Evolutionary conservation across 2,888 invertebrate genomes (phyloP), one percentile per base, ranked within the genome.

Genomic region (Melinaea menophilus): DNA sequence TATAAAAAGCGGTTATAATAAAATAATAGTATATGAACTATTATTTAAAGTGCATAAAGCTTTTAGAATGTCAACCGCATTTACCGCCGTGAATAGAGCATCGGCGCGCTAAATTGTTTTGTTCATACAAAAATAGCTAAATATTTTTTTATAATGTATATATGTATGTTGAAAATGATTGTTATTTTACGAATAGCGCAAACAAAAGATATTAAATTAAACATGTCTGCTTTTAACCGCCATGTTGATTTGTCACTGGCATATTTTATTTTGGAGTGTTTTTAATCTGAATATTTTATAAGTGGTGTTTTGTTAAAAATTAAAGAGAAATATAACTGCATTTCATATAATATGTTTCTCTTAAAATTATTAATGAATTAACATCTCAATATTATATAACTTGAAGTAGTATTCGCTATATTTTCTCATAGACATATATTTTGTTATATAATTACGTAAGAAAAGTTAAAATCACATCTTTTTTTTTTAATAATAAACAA

Each of bases 61-160:
- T 62, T 66, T 65, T 70, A 63, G 58, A 68, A 59, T 62, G 56
- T 64, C 59, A 66, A 62, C 66, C 64, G 57, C 65, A 67, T 67
- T 69, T 63, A 63, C 51, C 59, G 45, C 46, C 61, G 59, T 63
- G 67, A 67, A 63, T 55, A 59, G 56, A 56, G 63, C 66, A 64
- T 64, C 69, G 67, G 58, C 60, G 61, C 34, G 54, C 61, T 57
- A 61, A 68, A 71, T 69, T 70, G 68, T 71, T 70, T 71, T 69
- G 55, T 55, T 61, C 66, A 66, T 64, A 71, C 61, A 66, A 64
- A 65, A 65, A 65, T 60, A 66, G 62, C 62, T 56, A 56, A 46
- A 45, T 9, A 64, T 60, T 68, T 69, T 68, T 65, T 71, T 64
- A 65, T 64, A 64, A 59, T 62, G 22, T 22, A 22, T 22, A 1